These are phyloP conservation scores for Oikopleura dioica DNA, from an alignment of 23 tunicate genomes.

Conservation along the genomic window DNA sequence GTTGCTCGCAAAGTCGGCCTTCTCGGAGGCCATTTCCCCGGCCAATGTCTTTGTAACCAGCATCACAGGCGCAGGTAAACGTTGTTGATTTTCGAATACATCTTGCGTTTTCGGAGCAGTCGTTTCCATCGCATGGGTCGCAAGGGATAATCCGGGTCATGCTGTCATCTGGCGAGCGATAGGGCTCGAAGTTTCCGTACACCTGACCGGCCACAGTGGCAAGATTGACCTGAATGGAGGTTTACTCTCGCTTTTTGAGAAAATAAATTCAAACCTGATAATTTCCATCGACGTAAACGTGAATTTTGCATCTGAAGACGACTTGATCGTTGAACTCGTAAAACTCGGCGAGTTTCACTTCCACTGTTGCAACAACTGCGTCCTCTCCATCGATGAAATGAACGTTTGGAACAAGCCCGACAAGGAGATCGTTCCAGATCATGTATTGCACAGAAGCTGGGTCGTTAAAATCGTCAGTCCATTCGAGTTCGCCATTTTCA, in stretches of 20 bases:
- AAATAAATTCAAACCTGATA: background rate
- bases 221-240: background rate
- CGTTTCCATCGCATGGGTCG: background rate
- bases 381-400: background rate
- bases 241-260: too few relatives aligned
- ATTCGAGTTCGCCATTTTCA: background rate
- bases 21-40: background rate
- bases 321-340: background rate
- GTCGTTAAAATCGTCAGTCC: background rate
- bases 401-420: background rate
- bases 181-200: background rate
- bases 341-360: background rate
- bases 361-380: background rate
- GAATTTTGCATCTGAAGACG: background rate
- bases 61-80: background rate
- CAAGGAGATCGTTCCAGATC: background rate
- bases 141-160: background rate
- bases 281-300: background rate
- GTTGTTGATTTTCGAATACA: background rate
- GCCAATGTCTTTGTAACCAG: background rate
- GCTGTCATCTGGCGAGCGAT: background rate
- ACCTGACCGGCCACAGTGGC: background rate
- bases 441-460: background rate
- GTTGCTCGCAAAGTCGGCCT: background rate
- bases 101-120: background rate